Percentiles rank a stretch among this genome's conserved stretches.
phyloP scores from a whole-genome alignment of 2,113 vertebrate species.

The Geococcyx californianus region DNA sequence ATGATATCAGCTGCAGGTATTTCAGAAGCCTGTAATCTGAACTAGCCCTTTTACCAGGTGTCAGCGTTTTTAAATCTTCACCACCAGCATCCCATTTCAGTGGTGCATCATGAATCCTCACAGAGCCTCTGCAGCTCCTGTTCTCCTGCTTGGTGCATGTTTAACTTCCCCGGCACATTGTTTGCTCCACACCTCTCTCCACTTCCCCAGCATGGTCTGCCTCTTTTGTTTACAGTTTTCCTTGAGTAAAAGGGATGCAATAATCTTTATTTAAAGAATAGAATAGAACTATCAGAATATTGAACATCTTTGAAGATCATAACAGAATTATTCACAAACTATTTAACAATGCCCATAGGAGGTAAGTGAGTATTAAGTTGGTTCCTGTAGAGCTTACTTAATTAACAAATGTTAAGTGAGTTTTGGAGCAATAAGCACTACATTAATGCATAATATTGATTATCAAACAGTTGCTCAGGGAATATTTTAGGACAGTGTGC shows the following conservation, averaged over 20 bases:
- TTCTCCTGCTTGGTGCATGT: not conserved
- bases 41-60: not conserved
- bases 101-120: not conserved
- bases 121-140: not conserved
- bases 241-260: not conserved
- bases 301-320: not conserved
- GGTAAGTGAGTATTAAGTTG: not conserved
- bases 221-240: not conserved
- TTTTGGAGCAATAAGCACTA: not conserved
- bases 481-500: not conserved
- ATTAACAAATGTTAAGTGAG: not conserved
- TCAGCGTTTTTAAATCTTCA: not conserved
- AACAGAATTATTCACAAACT: not conserved
- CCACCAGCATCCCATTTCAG: not conserved
- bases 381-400: not conserved
- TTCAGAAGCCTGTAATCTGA: not conserved
- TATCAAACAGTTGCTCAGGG: not conserved
- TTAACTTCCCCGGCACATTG: not conserved
- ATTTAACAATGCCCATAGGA: not conserved
- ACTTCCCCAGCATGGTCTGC: not conserved
- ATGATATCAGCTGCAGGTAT: not conserved
- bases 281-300: not conserved
- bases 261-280: not conserved
- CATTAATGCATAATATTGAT: not conserved
- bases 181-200: not conserved